Conservation (phyloP, 2,888 invertebrate genomes). For the Drosophila flavopinicola region DNA sequence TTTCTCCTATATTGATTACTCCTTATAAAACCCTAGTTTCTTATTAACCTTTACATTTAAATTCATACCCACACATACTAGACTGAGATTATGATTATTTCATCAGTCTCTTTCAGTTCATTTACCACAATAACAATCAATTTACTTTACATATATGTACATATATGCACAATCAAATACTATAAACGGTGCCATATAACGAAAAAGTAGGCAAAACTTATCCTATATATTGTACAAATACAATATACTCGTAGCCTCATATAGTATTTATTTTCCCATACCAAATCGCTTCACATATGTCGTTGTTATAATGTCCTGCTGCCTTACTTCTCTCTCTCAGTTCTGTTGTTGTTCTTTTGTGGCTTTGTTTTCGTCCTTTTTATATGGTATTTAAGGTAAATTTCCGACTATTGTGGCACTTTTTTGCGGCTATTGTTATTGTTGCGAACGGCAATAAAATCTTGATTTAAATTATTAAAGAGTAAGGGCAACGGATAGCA, state of each 20-base stretch:
- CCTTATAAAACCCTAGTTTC: too few species aligned
- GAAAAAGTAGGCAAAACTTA: slow-evolving; percentile 1
- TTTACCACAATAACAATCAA: slow-evolving; percentile 2
- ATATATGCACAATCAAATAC: background rate
- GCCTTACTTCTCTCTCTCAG: slow-evolving; percentile 23
- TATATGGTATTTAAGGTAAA: slow-evolving; percentile 52
- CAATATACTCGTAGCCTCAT: background rate
- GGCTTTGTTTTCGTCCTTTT: slow-evolving; percentile 7
- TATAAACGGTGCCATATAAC: too few species aligned
- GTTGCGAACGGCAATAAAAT: slow-evolving; percentile 33
- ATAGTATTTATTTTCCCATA: slow-evolving; percentile 16
- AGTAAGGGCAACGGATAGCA: background rate
- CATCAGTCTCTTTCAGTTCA: slow-evolving; percentile 11
- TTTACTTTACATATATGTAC: background rate
- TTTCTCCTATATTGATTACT: too few species aligned
- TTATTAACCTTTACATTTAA: background rate
- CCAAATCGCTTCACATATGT: slow-evolving; percentile 11
- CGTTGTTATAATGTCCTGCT: slow-evolving; percentile 34
- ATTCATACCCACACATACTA: background rate
- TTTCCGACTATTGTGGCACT: slow-evolving; percentile 40
- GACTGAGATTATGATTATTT: background rate
- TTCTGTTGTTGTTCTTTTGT: slow-evolving; percentile 2
- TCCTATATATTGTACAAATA: slow-evolving; percentile 1
- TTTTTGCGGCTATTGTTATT: slow-evolving; percentile 32
- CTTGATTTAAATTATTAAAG: slow-evolving; percentile 72